Conservation (phyloP, 2,888 invertebrate genomes). For the Microctonus hyperodae region DNA sequence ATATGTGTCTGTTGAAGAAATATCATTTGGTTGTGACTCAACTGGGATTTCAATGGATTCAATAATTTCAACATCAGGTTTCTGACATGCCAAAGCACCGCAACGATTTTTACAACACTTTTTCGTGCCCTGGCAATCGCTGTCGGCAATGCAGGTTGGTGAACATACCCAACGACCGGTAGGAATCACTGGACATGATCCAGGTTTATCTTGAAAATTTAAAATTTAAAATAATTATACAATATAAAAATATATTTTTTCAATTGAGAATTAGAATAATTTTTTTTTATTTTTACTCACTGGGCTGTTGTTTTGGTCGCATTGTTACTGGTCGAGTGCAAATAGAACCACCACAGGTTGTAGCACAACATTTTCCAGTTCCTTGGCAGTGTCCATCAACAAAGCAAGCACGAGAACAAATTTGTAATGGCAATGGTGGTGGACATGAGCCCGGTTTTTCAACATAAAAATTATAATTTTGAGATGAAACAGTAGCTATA, state of each 20-base stretch:
- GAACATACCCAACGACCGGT: conserved; percentile 68
- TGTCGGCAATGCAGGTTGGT: conserved; percentile 66
- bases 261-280: background rate
- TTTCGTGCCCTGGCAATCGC: conserved; percentile 65
- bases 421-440: conserved; percentile 65
- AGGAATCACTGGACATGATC: conserved; percentile 65
- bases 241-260: background rate
- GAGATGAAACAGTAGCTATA: background rate
- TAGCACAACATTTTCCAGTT: conserved; percentile 61
- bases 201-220: conserved; percentile 64
- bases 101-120: conserved; percentile 70
- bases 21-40: conserved; percentile 28
- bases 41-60: conserved; percentile 28
- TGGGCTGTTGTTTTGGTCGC: conserved; percentile 39
- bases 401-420: conserved; percentile 64
- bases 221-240: conserved; percentile 17
- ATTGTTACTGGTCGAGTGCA: conserved; percentile 59
- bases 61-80: conserved; percentile 44
- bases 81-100: conserved; percentile 65
- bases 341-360: conserved; percentile 58
- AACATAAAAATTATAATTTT: conserved; percentile 31
- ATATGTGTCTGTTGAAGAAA: conserved; percentile 25
- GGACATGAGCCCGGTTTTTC: conserved; percentile 65
- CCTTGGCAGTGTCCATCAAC: conserved; percentile 59
- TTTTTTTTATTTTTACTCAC: conserved; percentile 34